A percentile compares a stretch with the other conserved stretches of the same genome.
Conservation (phyloP, 1,140 invertebrate species). For the Anastatus disparis region DNA sequence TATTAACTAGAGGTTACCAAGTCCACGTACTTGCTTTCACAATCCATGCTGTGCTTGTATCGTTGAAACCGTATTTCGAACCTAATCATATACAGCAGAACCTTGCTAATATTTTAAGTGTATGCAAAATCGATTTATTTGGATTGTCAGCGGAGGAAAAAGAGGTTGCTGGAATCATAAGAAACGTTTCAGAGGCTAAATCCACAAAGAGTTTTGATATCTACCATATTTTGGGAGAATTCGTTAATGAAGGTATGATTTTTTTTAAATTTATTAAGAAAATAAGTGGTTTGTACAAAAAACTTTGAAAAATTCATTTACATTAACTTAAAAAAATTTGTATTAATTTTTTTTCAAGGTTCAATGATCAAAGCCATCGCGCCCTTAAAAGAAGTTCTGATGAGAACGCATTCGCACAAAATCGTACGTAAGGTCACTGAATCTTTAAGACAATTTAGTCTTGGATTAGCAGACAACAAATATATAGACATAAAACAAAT, state of each 20-base stretch:
- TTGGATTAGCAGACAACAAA: slow-evolving; percentile 84
- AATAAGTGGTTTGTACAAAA: no score
- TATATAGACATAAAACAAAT: slow-evolving; percentile 78
- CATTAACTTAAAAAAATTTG: neutral
- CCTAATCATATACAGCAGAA: slow-evolving; percentile 82
- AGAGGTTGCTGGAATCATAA: slow-evolving; percentile 84
- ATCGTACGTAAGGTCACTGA: slow-evolving; percentile 82
- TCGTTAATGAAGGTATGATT: slow-evolving; percentile 75
- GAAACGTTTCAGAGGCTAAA: slow-evolving; percentile 83
- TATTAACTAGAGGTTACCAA: slow-evolving; percentile 91
- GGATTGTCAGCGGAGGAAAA: slow-evolving; percentile 91
- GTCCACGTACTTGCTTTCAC: slow-evolving; percentile 92
- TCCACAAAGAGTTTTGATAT: slow-evolving; percentile 90
- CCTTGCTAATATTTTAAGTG: slow-evolving; percentile 81
- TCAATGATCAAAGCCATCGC: slow-evolving; percentile 79
- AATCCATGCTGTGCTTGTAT: slow-evolving; percentile 82
- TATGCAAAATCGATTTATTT: slow-evolving; percentile 89
- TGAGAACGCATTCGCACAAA: slow-evolving; percentile 82
- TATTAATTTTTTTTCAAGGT: neutral
- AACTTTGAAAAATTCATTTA: neutral
- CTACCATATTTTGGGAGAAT: slow-evolving; percentile 82
- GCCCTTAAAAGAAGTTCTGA: slow-evolving; percentile 85
- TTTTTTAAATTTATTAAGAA: no score
- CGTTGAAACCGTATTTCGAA: slow-evolving; percentile 74
- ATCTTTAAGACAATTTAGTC: slow-evolving; percentile 80